Evolutionary conservation across 1,140 invertebrate genomes (phyloP), one percentile per base, ranked within the genome.

Genomic region (Theocolax elegans): DNA sequence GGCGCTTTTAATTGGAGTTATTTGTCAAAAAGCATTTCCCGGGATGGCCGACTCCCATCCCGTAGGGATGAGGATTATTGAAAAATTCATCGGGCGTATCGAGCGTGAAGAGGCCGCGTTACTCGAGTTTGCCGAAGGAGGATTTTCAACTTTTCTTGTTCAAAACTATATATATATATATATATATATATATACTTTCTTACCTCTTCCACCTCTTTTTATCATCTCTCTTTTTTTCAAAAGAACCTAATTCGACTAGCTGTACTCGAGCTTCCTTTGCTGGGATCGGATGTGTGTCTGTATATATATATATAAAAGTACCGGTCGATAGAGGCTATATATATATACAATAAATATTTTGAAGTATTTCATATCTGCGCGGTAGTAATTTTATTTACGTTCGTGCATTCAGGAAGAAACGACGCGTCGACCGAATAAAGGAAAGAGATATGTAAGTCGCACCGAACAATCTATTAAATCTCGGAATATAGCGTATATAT

Each of bases 1-100:
- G 58, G 38, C 15, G 17, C 60, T 70, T 70, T 70, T 70, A 70
- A 70, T 70, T 70, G 23, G 67, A 42, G 60, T 35, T 69, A 63
- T 69, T 69, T 69, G 58, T 69, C 59, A 54, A 69, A 67, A 69
- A 69, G 58, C 29, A 58, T 46, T 59, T 53, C 56, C 31, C n/a
- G 10, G 1, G 13, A 29, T 9, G 23, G 21, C n/a, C n/a, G n/a
- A n/a, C n/a, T n/a, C n/a, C n/a, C n/a, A n/a, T n/a, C n/a, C n/a
- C n/a, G n/a, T n/a, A n/a, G n/a, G n/a, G n/a, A 19, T 15, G 49
- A 29, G 23, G 44, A 65, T 67, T 38, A 10, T 67, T 48, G 53
- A 67, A 59, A 67, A 67, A 67, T 67, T 59, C 54, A 67, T 58
- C 42, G 44, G 42, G n/a, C 19, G 35, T 35, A 40, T 58, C 40